Evolutionary conservation across 2,113 vertebrate species (phyloP).

Genomic region (Menura novaehollandiae): DNA sequence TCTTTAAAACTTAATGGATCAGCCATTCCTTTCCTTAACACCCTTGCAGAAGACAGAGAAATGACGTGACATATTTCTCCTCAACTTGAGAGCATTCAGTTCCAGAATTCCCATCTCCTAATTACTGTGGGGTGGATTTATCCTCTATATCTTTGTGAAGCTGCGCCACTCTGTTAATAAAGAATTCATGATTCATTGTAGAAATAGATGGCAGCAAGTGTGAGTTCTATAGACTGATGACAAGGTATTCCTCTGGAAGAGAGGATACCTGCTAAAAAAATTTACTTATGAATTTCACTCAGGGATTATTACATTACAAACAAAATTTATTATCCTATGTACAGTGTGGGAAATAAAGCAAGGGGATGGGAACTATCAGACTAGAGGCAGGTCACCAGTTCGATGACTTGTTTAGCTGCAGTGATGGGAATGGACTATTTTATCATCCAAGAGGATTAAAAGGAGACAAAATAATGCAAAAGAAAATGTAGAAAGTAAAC

Average conservation of each 20-base stretch:
- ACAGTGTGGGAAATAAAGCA: slow-evolving; percentile 10
- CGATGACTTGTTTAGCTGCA: neutral
- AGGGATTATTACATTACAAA: neutral
- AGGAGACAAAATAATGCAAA: slow-evolving; percentile 12
- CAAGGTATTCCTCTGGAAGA: neutral
- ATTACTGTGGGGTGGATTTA: neutral
- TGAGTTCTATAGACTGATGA: neutral
- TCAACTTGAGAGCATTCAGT: neutral
- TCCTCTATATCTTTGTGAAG: neutral
- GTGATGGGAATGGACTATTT: neutral
- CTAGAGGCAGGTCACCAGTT: neutral
- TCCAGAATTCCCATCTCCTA: neutral
- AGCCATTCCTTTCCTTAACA: neutral
- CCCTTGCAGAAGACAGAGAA: neutral
- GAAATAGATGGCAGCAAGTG: neutral
- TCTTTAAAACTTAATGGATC: fast-evolving
- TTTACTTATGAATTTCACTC: neutral
- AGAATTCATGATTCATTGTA: neutral
- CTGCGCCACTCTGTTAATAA: neutral
- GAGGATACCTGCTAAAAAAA: neutral
- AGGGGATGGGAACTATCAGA: neutral
- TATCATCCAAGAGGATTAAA: slow-evolving; percentile 30
- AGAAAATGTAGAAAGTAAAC: neutral
- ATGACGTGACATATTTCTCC: neutral
- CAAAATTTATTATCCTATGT: neutral